Evolutionary conservation across 2,888 invertebrate species (phyloP).

Genomic region (Cantharis nigra): DNA sequence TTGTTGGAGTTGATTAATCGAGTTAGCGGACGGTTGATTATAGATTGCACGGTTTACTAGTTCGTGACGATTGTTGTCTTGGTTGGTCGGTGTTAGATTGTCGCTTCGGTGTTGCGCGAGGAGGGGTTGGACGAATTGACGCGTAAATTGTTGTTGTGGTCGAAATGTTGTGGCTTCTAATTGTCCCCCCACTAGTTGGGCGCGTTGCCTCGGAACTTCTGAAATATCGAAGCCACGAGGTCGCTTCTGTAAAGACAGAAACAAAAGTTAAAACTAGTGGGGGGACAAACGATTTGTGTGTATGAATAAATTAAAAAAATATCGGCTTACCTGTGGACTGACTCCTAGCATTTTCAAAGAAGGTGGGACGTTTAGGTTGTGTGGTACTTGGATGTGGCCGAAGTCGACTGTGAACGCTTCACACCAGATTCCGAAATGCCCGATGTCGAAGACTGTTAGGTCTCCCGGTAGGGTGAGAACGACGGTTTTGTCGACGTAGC

Average conservation of each 20-base stretch:
- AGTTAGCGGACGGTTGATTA: slow-evolving; percentile 5
- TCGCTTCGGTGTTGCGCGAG: slow-evolving; percentile 32
- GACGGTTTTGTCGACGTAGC: slow-evolving; percentile 85
- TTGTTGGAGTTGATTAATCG: slow-evolving; percentile 10
- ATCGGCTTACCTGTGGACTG: slow-evolving; percentile 82
- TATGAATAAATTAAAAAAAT: background rate
- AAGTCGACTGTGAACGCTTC: slow-evolving; percentile 92
- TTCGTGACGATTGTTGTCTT: slow-evolving; percentile 32
- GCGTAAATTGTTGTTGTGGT: slow-evolving; percentile 42
- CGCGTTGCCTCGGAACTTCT: slow-evolving; percentile 43
- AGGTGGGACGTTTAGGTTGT: slow-evolving; percentile 80
- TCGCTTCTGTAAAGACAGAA: slow-evolving; percentile 55
- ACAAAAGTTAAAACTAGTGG: slow-evolving; percentile 40
- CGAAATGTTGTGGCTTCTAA: slow-evolving; percentile 56
- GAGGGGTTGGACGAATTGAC: slow-evolving; percentile 29
- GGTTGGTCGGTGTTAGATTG: slow-evolving; percentile 21
- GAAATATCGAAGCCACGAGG: slow-evolving; percentile 43
- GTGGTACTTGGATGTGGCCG: slow-evolving; percentile 81
- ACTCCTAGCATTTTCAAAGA: slow-evolving; percentile 92
- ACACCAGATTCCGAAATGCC: slow-evolving; percentile 92
- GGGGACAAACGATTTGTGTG: slow-evolving; percentile 17
- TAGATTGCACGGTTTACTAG: slow-evolving; percentile 38
- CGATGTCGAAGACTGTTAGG: slow-evolving; percentile 88
- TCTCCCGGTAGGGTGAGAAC: slow-evolving; percentile 88
- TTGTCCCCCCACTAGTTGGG: slow-evolving; percentile 49